Base-by-base conservation (phyloP, 1,140 invertebrate genomes). In the Magallana gigas region DNA sequence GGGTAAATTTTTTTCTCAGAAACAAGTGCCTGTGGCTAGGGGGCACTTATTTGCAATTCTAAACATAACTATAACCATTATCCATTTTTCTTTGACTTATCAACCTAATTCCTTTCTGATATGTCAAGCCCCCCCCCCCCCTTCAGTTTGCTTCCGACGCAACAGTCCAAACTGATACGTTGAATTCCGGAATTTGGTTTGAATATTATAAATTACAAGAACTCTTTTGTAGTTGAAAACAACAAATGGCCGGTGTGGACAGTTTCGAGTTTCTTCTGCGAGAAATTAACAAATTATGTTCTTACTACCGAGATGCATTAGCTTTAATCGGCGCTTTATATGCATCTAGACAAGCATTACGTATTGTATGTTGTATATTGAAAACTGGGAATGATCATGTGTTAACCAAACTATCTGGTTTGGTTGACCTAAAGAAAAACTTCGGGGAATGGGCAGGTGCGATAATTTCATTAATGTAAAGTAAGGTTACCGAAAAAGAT, bases 361-460 rank as follows among this genome's bases (percentile, higher is more conserved):
- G 80, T 23, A 23, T 92, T n/a, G 60, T 87, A 3, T 68, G 58
- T 64, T 76, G 62, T 83, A 18, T 92, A 6, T 84, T 91, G 1
- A 87, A 91, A 58, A 91, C 90, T 16, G 58, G 92, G 16, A 91
- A 91, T 71, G 90, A 91, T 56, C 91, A 93, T 90, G 71, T 92
- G 1, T 86, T 92, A 9, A 90, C 89, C 57, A 89, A 90, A 87
- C 36, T 93, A 1, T 90, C 87, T 9, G 6, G 58, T 59, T 85
- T 90, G 58, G 82, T 86, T 18, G 88, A 94, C 85, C 88, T 93
- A 80, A 36, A 84, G 57, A 84, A 91, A 83, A 88, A 90, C 85
- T 94, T 90, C 88, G 94, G 94, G 64, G 36, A 83, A 64, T 94
- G 94, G 94, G 94, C 94, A 91, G 93, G 94, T 94, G 90, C 71